Percentiles rank a stretch among this genome's conserved stretches.
Conservation (phyloP, 2,797 vertebrate genomes). For the Sphenodon punctatus region DNA sequence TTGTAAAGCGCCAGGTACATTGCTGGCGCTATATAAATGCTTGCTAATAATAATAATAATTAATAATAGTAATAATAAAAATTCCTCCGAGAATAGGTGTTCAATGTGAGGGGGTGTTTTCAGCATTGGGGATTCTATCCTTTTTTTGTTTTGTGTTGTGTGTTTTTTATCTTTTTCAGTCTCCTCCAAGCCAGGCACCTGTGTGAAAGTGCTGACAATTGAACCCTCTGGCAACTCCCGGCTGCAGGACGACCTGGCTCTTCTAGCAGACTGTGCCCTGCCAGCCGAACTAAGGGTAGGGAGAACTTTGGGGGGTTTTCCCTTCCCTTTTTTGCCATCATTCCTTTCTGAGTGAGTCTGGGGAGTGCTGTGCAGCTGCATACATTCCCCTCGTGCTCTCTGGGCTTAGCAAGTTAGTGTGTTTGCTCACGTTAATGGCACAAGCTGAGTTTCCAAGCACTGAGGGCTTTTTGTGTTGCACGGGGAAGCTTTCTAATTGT, state of each 20-base stretch:
- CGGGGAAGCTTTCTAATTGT: neutral
- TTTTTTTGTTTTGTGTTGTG: conserved; percentile 10
- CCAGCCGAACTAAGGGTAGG: conserved; percentile 88
- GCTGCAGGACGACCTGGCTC: conserved; percentile 90
- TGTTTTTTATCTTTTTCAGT: conserved; percentile 74
- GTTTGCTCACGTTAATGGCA: neutral
- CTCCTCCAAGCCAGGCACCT: conserved; percentile 93
- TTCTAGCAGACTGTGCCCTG: conserved; percentile 90
- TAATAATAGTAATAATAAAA: too few relatives aligned
- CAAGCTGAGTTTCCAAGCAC: neutral
- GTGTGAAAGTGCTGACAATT: conserved; percentile 94
- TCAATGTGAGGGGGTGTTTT: neutral
- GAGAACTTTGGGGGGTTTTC: conserved; percentile 34
- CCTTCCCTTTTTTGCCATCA: neutral
- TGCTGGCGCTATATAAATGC: too few relatives aligned
- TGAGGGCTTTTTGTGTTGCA: neutral
- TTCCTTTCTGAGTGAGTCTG: neutral
- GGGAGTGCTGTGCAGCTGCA: neutral
- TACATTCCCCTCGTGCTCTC: neutral
- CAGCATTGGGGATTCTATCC: conserved; percentile 37
- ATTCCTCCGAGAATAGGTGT: too few relatives aligned
- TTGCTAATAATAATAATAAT: too few relatives aligned
- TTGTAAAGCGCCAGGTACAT: too few relatives aligned
- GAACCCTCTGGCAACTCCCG: conserved; percentile 84
- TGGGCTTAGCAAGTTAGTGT: neutral